These are phyloP conservation scores for Panthera leo DNA, from an alignment of 2,113 vertebrate genomes.

Conservation along the genomic window DNA sequence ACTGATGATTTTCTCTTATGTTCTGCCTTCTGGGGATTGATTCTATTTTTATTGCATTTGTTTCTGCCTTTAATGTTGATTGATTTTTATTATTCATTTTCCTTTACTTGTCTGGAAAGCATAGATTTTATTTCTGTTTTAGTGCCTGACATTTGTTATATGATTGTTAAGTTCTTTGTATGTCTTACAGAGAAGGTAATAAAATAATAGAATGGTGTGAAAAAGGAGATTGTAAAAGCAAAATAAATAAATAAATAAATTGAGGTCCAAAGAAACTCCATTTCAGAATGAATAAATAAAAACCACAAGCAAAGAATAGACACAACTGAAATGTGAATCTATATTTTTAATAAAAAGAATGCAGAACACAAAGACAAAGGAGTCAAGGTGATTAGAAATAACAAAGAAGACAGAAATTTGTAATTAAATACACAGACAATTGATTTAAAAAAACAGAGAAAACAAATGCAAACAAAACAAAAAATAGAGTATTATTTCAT, in stretches of 20 bases:
- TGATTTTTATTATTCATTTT: constrained; percentile 48
- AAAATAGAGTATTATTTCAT: neutral
- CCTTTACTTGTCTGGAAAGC: neutral
- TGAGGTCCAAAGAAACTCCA: neutral
- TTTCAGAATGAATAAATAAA: constrained; percentile 41
- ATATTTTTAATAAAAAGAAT: constrained; percentile 3
- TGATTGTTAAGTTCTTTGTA: constrained; percentile 20
- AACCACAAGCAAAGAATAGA: neutral
- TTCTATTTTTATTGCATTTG: constrained; percentile 32
- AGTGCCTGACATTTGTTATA: constrained; percentile 6
- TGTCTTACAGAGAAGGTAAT: neutral
- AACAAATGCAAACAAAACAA: constrained; percentile 1
- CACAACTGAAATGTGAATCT: neutral
- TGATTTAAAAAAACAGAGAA: constrained; percentile 12
- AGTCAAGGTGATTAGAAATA: constrained; percentile 2
- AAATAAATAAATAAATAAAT: neutral
- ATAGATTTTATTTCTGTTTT: constrained; percentile 39
- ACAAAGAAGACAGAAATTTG: neutral
- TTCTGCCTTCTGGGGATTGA: constrained; percentile 25
- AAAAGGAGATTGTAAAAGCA: neutral
- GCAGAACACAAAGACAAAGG: neutral
- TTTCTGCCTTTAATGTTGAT: constrained; percentile 42
- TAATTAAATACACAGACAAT: neutral
- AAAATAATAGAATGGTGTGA: constrained; percentile 16
- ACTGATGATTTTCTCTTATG: neutral